Evolutionary conservation across 2,113 vertebrate genomes (phyloP), one percentile per base, ranked within the genome.

Genomic region (Poeciliopsis occidentalis): DNA sequence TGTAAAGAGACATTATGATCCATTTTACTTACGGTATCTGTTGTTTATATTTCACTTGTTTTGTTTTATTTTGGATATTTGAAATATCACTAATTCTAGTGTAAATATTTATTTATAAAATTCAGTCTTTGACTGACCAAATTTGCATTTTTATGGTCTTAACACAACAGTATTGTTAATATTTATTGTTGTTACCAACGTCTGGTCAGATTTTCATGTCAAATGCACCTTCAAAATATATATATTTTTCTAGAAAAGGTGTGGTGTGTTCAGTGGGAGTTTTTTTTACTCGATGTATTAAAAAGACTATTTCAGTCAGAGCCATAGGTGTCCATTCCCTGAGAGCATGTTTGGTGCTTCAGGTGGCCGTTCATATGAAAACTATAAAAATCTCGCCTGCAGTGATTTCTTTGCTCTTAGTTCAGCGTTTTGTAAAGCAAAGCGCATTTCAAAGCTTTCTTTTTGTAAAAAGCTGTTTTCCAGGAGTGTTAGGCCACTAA

Each of bases 361-460:
- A 78, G 78, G 73, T 60, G 29, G 30, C 73, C 72, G 32, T 72
- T 85, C 66, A 76, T 75, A 70, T 77, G 69, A 71, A 71, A 60
- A 80, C 51, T 51, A 57, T 57, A 34, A 8, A 66, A 67, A 37
- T 76, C 51, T 64, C 32, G 3, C 75, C 64, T 57, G 44, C 47
- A 22, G 27, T 11, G 6, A 85, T 85, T 81, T 72, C 12, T 71
- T 62, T 81, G 64, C 71, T 75, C 65, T 78, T 30, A 71, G 60
- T 80, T 84, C 64, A 81, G 32, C 69, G 30, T 80, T 85, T 80
- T 77, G 54, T 65, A 26, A 63, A 30, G 64, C 67, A 8, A 13
- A 73, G 76, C 75, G 41, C 31, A 80, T 83, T 87, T 78, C 80
- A 78, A 75, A 86, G 74, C 60, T 68, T 39, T 67, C 41, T 26